Conservation (phyloP, 2,797 vertebrate genomes). For the Antennarius maculatus region DNA sequence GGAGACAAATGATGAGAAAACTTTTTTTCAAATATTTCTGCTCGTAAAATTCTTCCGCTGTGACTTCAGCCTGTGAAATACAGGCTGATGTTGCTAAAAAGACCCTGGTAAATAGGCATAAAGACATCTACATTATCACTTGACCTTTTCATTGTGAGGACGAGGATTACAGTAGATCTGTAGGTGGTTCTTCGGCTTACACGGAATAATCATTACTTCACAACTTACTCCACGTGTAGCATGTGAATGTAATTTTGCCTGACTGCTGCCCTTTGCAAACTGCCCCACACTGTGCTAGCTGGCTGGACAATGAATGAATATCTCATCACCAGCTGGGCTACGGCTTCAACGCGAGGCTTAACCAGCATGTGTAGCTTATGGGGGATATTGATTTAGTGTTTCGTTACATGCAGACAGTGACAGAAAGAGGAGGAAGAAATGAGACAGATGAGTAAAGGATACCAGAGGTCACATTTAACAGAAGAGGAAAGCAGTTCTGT, state of each 20-base stretch:
- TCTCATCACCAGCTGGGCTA: slow-evolving; percentile 34
- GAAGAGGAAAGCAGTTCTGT: slow-evolving; percentile 21
- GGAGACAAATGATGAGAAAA: not conserved
- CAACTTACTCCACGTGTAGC: slow-evolving; percentile 20
- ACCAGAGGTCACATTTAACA: slow-evolving; percentile 32
- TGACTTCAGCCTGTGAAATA: not conserved
- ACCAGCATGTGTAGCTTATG: slow-evolving; percentile 29
- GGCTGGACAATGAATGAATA: slow-evolving; percentile 46
- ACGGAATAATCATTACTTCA: slow-evolving; percentile 20
- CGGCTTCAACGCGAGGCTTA: slow-evolving; percentile 33
- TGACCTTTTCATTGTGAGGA: not conserved
- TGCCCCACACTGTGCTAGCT: slow-evolving; percentile 4
- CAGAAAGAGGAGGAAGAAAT: slow-evolving; percentile 3
- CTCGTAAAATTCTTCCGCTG: too few relatives aligned
- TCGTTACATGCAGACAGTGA: slow-evolving; percentile 27
- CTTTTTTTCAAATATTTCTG: not conserved
- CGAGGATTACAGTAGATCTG: not conserved
- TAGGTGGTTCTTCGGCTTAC: not conserved
- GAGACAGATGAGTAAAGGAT: slow-evolving; percentile 34
- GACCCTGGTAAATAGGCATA: not conserved
- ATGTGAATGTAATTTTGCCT: slow-evolving; percentile 33
- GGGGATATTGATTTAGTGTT: slow-evolving; percentile 59
- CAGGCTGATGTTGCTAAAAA: not conserved
- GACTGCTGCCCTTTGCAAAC: slow-evolving; percentile 27
- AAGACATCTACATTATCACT: not conserved